These are phyloP conservation scores for Grammomys surdaster DNA, from an alignment of 2,113 vertebrate genomes.

Conservation along the genomic window DNA sequence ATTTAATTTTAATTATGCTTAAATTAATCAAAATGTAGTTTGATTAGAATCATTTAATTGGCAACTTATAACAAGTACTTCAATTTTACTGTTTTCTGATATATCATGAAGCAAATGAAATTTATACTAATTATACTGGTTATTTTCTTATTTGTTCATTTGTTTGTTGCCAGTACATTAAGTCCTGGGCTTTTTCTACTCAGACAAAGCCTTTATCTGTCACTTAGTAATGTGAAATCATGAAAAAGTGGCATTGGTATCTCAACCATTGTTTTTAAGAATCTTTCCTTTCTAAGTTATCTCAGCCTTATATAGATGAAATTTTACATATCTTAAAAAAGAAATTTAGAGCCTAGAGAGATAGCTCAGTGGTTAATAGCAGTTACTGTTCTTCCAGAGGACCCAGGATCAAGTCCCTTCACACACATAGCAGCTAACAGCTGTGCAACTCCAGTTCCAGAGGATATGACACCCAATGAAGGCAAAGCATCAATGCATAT, in stretches of 20 bases:
- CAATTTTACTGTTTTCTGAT: slow-evolving; percentile 57
- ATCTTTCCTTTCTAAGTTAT: neutral
- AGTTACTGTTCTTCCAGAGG: neutral
- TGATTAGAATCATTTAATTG: slow-evolving; percentile 63
- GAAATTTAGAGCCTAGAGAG: neutral
- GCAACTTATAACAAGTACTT: slow-evolving; percentile 14
- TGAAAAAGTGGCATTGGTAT: neutral
- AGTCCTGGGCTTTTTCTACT: neutral
- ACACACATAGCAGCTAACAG: neutral
- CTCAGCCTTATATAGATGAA: neutral
- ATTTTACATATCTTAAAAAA: neutral
- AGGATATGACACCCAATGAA: neutral
- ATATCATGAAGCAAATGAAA: slow-evolving; percentile 29
- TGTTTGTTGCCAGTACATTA: neutral
- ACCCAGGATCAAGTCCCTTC: neutral
- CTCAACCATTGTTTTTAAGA: neutral
- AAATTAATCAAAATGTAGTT: neutral
- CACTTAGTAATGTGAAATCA: neutral
- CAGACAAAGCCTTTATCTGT: neutral
- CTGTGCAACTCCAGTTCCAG: neutral
- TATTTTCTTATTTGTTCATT: neutral
- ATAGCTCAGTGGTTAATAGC: neutral
- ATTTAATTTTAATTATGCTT: slow-evolving; percentile 39
- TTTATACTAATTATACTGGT: neutral
- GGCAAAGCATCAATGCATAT: neutral